phyloP scores from a whole-genome alignment of 2,888 invertebrate genomes.

The Agriopis marginaria region DNA sequence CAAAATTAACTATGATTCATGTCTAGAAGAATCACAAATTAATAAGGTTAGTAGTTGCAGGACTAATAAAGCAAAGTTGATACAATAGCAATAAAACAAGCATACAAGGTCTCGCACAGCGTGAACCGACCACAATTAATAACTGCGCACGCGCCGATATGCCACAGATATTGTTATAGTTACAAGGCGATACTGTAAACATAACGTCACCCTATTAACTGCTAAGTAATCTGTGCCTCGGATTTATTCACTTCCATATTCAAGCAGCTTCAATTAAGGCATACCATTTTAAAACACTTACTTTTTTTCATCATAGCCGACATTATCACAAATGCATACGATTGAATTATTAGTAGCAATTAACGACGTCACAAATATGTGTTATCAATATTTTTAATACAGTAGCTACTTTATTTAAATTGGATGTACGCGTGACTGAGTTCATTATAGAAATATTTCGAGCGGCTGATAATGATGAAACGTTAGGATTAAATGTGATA shows the following conservation, averaged over 20 bases:
- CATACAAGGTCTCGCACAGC: slow-evolving; percentile 34
- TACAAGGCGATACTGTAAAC: slow-evolving; percentile 1
- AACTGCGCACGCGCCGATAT: slow-evolving; percentile 65
- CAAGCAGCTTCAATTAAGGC: slow-evolving; percentile 73
- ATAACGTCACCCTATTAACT: slow-evolving; percentile 51
- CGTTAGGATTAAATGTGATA: slow-evolving; percentile 41
- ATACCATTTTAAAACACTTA: slow-evolving; percentile 69
- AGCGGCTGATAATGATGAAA: slow-evolving; percentile 66
- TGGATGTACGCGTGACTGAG: slow-evolving; percentile 81
- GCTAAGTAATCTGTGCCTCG: slow-evolving; percentile 46
- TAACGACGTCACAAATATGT: slow-evolving; percentile 77
- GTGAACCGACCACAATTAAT: slow-evolving; percentile 56
- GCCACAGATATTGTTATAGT: slow-evolving; percentile 13
- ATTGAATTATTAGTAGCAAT: slow-evolving; percentile 82
- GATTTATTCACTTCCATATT: slow-evolving; percentile 64
- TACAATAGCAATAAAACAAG: slow-evolving; percentile 44
- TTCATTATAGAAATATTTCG: slow-evolving; percentile 75
- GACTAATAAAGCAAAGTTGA: slow-evolving; percentile 35
- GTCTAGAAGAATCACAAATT: slow-evolving; percentile 18
- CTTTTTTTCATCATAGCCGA: slow-evolving; percentile 41
- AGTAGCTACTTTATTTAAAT: slow-evolving; percentile 83
- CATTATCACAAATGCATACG: slow-evolving; percentile 76
- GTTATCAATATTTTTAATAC: slow-evolving; percentile 85
- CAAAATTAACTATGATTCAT: slow-evolving; percentile 10
- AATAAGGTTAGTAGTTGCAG: slow-evolving; percentile 27